Percentiles rank a stretch among this genome's conserved stretches.
phyloP scores from a whole-genome alignment of 2,888 invertebrate genomes.

The Morpho deidamia region DNA sequence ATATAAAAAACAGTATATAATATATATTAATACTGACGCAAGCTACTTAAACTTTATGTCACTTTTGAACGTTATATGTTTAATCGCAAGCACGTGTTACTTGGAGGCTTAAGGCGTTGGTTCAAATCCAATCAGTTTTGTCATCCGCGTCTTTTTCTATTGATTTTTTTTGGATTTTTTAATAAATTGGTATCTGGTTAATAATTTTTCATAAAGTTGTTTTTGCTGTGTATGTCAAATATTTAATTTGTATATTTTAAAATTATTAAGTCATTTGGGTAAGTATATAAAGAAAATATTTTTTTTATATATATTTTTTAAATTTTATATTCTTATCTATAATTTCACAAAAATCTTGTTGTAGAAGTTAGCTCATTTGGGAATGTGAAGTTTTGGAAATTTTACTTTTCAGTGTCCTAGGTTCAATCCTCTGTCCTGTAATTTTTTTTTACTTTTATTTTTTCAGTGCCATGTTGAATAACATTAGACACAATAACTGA shows the following conservation, averaged over 20 bases:
- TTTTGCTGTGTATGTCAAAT: background rate
- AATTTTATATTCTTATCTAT: conserved; percentile 8
- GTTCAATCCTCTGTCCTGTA: conserved; percentile 21
- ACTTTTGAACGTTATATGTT: no score
- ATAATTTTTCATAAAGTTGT: background rate
- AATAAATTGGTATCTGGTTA: background rate
- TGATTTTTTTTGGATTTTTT: background rate
- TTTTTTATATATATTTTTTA: conserved; percentile 9
- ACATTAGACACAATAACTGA: conserved; percentile 7
- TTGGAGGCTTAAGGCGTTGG: conserved; percentile 11
- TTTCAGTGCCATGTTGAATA: conserved; percentile 8
- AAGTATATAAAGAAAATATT: background rate
- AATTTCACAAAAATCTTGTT: background rate
- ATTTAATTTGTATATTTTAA: background rate
- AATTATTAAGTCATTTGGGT: background rate
- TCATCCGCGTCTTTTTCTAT: background rate
- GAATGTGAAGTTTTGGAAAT: background rate
- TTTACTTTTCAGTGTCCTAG: conserved; percentile 14
- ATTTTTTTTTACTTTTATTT: conserved; percentile 11
- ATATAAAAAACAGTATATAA: no score
- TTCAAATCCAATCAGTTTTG: conserved; percentile 12
- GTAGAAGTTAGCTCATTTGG: conserved; percentile 8
- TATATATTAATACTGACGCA: background rate
- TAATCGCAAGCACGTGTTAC: conserved; percentile 14
- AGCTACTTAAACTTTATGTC: conserved; percentile 1